Percentiles rank a stretch among this genome's conserved stretches.
Conservation (phyloP, 2,797 vertebrate genomes). For the Mormyrus proboscirostris region DNA sequence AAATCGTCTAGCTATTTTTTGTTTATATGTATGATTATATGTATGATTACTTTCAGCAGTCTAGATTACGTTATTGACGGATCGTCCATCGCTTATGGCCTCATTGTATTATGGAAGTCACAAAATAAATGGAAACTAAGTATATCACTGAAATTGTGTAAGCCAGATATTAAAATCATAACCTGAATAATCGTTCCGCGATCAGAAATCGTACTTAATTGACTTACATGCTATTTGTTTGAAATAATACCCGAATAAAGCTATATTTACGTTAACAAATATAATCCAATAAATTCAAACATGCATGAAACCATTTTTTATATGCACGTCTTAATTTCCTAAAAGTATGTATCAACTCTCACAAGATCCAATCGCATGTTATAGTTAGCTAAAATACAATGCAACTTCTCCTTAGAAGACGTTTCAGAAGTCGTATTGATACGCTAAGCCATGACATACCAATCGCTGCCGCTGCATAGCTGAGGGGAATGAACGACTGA, state of each 20-base stretch:
- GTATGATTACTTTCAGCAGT: background rate
- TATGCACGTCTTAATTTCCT: background rate
- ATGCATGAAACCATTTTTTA: background rate
- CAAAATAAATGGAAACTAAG: background rate
- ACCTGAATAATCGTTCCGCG: background rate
- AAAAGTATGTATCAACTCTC: background rate
- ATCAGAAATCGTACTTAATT: background rate
- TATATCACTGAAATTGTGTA: background rate
- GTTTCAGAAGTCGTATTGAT: background rate
- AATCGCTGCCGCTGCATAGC: background rate
- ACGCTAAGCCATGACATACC: background rate
- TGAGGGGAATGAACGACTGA: background rate
- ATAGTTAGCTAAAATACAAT: background rate
- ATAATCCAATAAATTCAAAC: background rate
- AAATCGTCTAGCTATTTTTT: background rate
- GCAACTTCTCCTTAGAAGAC: background rate
- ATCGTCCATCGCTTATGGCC: background rate
- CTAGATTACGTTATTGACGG: background rate
- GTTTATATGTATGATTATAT: background rate
- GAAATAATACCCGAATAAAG: background rate
- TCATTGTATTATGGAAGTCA: background rate
- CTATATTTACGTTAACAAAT: background rate
- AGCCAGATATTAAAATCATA: background rate
- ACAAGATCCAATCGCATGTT: background rate
- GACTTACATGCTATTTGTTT: background rate